phyloP scores from a whole-genome alignment of 2,113 vertebrate genomes.

The Eupsittula cactorum region DNA sequence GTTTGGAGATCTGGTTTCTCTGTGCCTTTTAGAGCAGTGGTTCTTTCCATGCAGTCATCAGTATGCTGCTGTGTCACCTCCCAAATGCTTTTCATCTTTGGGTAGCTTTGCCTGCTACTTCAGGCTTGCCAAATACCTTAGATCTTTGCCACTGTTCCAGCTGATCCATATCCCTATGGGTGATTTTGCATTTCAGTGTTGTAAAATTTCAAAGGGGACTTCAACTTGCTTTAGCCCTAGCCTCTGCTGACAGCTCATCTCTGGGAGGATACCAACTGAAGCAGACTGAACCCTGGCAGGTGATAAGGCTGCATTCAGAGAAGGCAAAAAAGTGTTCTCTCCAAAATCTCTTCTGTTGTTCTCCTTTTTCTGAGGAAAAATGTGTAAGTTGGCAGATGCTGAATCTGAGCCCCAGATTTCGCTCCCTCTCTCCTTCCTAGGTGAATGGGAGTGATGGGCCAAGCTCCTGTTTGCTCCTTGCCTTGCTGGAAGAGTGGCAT shows the following conservation, averaged over 20 bases:
- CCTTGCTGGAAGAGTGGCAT: background rate
- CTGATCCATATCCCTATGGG: background rate
- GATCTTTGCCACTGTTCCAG: background rate
- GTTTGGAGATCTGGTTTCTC: background rate
- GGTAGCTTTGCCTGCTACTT: background rate
- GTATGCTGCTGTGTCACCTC: background rate
- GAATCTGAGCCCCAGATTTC: background rate
- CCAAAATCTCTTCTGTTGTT: background rate
- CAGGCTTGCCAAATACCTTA: background rate
- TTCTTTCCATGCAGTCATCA: background rate
- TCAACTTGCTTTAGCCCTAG: background rate
- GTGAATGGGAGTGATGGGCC: background rate
- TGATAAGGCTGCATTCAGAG: background rate
- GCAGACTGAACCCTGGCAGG: background rate
- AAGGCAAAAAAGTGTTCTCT: background rate
- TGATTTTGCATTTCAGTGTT: background rate
- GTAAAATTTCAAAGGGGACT: background rate
- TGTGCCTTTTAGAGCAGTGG: background rate
- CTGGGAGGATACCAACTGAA: background rate
- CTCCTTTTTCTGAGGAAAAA: background rate
- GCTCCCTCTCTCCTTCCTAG: background rate
- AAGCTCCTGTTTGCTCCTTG: background rate
- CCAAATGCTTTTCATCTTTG: background rate
- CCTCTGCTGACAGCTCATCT: background rate
- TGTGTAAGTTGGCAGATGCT: background rate